Percentiles rank a stretch among this genome's conserved stretches.
These are phyloP conservation scores for Agonum fuliginosum DNA, from an alignment of 2,888 invertebrate genomes.

Conservation along the genomic window DNA sequence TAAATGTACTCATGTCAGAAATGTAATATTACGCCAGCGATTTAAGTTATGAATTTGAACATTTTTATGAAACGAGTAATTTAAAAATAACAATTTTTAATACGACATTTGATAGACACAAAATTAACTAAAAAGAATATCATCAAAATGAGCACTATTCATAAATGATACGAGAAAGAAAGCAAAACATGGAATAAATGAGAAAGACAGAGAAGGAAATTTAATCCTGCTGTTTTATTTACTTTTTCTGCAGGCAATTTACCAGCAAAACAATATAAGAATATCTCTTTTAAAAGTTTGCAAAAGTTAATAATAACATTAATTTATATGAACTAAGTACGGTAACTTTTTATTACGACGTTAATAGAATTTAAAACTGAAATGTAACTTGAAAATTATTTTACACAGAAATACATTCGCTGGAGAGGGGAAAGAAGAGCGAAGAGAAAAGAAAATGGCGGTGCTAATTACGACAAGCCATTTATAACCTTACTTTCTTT, in stretches of 20 bases:
- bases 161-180: not conserved
- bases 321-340: slow-evolving; percentile 51
- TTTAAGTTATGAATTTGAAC: not conserved
- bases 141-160: slow-evolving; percentile 1
- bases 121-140: slow-evolving; percentile 12
- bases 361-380: slow-evolving; percentile 37
- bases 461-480: slow-evolving; percentile 10
- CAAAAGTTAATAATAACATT: slow-evolving; percentile 58
- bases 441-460: not conserved
- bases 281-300: slow-evolving; percentile 59
- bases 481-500: slow-evolving; percentile 19
- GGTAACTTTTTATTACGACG: slow-evolving; percentile 36
- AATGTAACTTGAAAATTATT: slow-evolving; percentile 52
- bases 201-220: not conserved
- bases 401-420: slow-evolving; percentile 20
- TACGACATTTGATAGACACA: not conserved
- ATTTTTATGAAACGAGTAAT: not conserved
- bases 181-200: not conserved
- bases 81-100: slow-evolving; percentile 6
- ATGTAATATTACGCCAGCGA: no score
- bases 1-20: no score
- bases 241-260: slow-evolving; percentile 46
- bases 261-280: slow-evolving; percentile 56
- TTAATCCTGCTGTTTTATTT: slow-evolving; percentile 19
- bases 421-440: not conserved